Evolutionary conservation across 1,140 invertebrate species (phyloP).

Genomic region (Ceratina japonica): DNA sequence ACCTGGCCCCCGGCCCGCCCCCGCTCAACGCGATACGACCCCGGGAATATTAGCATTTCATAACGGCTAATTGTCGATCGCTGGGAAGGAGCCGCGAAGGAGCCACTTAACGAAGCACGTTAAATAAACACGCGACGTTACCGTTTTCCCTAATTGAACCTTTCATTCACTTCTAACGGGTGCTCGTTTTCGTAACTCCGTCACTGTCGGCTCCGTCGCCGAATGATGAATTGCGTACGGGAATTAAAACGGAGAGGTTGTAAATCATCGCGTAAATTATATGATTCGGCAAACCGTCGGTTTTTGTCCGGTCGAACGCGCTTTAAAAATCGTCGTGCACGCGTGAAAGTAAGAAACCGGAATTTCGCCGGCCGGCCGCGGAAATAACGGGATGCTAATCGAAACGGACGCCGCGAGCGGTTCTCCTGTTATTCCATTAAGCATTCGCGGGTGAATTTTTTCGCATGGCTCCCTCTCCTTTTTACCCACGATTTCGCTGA

Average conservation of each 20-base stretch:
- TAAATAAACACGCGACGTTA: conserved; percentile 29
- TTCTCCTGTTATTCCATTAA: conserved; percentile 1
- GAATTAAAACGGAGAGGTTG: too few species aligned
- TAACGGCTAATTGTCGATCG: conserved; percentile 42
- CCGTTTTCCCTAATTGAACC: conserved; percentile 7
- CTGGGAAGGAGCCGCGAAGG: conserved; percentile 18
- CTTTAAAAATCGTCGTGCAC: too few species aligned
- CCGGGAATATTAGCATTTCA: conserved; percentile 43
- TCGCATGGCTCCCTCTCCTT: not conserved
- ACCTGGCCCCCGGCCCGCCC: too few species aligned
- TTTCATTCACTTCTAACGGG: conserved; percentile 10
- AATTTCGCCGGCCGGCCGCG: not conserved
- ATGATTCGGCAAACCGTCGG: too few species aligned
- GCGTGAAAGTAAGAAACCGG: too few species aligned
- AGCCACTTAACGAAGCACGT: not conserved
- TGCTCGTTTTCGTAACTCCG: conserved; percentile 1
- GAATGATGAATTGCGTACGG: too few species aligned
- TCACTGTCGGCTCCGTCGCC: not conserved
- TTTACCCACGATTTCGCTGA: conserved; percentile 18
- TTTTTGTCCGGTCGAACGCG: too few species aligned
- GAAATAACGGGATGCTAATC: not conserved
- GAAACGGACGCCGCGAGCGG: conserved; percentile 15
- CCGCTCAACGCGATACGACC: conserved; percentile 22
- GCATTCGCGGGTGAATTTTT: conserved; percentile 22
- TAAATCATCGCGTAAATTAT: too few species aligned